A percentile compares a stretch with the other conserved stretches of the same genome.
phyloP scores from a whole-genome alignment of 2,113 vertebrate genomes.

The Sinocyclocheilus maitianheensis region DNA sequence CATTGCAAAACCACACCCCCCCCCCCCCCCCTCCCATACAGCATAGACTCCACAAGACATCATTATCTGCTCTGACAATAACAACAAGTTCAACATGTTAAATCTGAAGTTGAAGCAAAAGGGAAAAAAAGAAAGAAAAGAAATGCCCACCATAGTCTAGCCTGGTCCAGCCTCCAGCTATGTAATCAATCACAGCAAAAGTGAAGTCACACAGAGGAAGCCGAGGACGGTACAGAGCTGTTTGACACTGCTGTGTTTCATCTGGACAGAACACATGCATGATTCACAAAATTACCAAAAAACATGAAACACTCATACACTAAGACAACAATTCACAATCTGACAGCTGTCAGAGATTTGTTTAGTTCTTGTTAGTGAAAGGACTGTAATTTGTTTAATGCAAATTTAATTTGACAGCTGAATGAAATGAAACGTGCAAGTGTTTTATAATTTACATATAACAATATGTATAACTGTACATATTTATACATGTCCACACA shows the following conservation, averaged over 20 bases:
- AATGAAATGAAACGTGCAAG: neutral
- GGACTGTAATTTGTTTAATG: neutral
- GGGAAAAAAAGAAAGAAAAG: neutral
- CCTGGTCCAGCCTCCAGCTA: conserved; percentile 20
- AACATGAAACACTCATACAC: neutral
- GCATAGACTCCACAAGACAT: neutral
- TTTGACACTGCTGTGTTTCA: neutral
- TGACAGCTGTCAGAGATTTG: conserved; percentile 21
- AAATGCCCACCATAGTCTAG: neutral
- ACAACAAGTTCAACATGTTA: neutral
- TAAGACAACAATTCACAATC: neutral
- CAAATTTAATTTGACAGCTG: conserved; percentile 9
- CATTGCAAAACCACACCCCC: neutral
- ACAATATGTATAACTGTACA: neutral
- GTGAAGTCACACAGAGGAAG: neutral
- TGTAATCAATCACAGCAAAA: conserved; percentile 35
- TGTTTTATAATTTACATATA: neutral
- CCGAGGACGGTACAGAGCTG: neutral
- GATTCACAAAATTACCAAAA: neutral
- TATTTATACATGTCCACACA: neutral
- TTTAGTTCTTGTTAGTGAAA: neutral
- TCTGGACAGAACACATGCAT: neutral
- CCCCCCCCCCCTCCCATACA: neutral
- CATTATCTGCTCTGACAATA: neutral
- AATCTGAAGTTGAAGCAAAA: neutral